Percentiles rank a stretch among this genome's conserved stretches.
phyloP scores from a whole-genome alignment of 2,888 invertebrate genomes.

The Zele albiditarsus region DNA sequence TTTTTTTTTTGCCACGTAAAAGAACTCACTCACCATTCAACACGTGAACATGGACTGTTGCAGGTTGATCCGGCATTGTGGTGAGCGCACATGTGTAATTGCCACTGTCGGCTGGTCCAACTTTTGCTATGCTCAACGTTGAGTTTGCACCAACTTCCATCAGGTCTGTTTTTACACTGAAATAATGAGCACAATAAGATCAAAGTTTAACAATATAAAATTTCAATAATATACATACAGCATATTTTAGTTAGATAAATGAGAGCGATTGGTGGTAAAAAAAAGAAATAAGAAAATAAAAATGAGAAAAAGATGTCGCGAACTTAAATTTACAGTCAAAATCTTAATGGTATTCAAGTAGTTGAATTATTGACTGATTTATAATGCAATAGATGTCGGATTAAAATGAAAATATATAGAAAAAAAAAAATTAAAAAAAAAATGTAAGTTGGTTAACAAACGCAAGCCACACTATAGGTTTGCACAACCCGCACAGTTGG shows the following conservation, averaged over 20 bases:
- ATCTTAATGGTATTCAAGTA: slow-evolving; percentile 28
- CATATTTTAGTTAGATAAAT: background rate
- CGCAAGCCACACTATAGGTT: slow-evolving; percentile 3
- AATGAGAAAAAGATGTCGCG: background rate
- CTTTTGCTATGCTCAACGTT: slow-evolving; percentile 73
- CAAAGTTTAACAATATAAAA: slow-evolving; percentile 8
- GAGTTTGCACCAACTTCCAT: slow-evolving; percentile 74
- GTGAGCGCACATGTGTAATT: slow-evolving; percentile 75
- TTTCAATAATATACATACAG: no score
- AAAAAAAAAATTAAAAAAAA: background rate
- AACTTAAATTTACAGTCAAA: slow-evolving; percentile 31
- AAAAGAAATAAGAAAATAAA: background rate
- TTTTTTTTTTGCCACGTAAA: background rate
- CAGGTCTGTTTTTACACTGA: slow-evolving; percentile 74
- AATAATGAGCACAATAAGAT: slow-evolving; percentile 48
- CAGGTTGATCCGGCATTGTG: slow-evolving; percentile 72
- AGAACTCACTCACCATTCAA: slow-evolving; percentile 73
- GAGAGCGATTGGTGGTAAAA: no score
- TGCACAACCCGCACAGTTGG: background rate
- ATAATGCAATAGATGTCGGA: slow-evolving; percentile 36
- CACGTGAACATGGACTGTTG: slow-evolving; percentile 74
- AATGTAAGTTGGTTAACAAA: slow-evolving; percentile 24
- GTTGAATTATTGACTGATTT: slow-evolving; percentile 47
- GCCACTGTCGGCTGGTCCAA: slow-evolving; percentile 73
- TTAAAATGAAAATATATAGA: background rate